Base-by-base conservation (phyloP, 2,888 invertebrate species). In the Dendrolimus pini region DNA sequence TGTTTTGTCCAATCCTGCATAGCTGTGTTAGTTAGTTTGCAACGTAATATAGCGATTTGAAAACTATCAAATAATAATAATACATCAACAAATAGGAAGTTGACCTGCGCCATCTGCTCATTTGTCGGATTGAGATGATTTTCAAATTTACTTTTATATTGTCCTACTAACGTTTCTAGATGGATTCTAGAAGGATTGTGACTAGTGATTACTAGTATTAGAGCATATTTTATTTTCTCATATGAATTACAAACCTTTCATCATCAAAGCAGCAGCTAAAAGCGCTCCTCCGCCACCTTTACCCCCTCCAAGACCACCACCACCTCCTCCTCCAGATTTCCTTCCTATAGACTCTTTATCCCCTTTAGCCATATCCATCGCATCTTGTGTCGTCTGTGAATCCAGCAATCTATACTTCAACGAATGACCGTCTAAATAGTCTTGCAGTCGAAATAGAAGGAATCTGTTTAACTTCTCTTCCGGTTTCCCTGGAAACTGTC, bases 401-500 rank as follows among this genome's bases (percentile, higher is more conserved):
- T 95, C 94, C 73, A 95, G 83, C 41, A 96, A 84, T 68, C 93
- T 94, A 62, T 96, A 93, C 58, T 93, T 94, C 65, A 96, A 80
- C 0, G 95, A 93, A 71, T 96, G 95, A 0, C 94, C 94, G 77
- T 94, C 94, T 30, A 96, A 82, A 65, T 95, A 95, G 64, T 93
- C 93, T 54, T 94, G 93, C 10, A 96, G 78, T 18, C 89, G 80
- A 64, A 94, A 94, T 58, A 95, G 69, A 14, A 96, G 88, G 69
- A 94, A 95, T 2, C 94, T 93, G 71, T 96, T 96, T 10, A 96
- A 78, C 18, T 95, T 93, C 59, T 94, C 94, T 62, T 95, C 94
- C 0, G 95, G 93, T 74, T 95, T 95, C 55, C 95, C 94, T 0
- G 96, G 96, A 71, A 94, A 95, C 67, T 94, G 94, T 52, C 95